Conservation (phyloP, 2,797 vertebrate genomes). For the Gastrophryne carolinensis region DNA sequence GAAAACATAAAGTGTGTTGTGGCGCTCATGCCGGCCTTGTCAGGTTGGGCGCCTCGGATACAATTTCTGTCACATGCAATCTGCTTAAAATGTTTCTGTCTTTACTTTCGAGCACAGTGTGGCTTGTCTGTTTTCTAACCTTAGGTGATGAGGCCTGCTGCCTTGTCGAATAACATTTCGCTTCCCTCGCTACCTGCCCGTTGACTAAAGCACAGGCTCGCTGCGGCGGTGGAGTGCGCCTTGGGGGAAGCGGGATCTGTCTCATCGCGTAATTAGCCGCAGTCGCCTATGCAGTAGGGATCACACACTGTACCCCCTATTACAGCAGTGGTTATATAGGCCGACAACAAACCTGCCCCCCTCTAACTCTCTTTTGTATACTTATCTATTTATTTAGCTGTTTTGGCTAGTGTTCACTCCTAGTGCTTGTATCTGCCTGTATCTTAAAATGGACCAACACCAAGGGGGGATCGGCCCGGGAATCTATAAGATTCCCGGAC, state of each 20-base stretch:
- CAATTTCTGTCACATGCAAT: conserved; percentile 94
- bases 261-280: conserved; percentile 80
- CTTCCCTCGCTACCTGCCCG: conserved; percentile 72
- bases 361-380: too few relatives aligned
- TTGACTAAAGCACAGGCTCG: conserved; percentile 65
- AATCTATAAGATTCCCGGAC: too few relatives aligned
- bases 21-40: conserved; percentile 68
- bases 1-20: conserved; percentile 78
- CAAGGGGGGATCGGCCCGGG: too few relatives aligned
- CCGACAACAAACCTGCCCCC: too few relatives aligned
- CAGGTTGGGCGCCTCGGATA: conserved; percentile 69
- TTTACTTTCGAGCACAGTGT: conserved; percentile 79
- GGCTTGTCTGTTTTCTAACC: conserved; percentile 82
- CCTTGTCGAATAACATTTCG: conserved; percentile 85
- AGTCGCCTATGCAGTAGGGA: conserved; percentile 70
- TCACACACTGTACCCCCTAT: too few relatives aligned
- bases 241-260: conserved; percentile 74
- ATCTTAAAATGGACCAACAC: too few relatives aligned
- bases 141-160: conserved; percentile 83
- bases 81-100: conserved; percentile 87
- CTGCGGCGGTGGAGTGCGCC: conserved; percentile 69
- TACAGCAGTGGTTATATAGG: too few relatives aligned
- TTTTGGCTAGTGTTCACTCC: too few relatives aligned
- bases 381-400: too few relatives aligned
- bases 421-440: too few relatives aligned